A percentile compares a stretch with the other conserved stretches of the same genome.
phyloP scores from a whole-genome alignment of 1,140 invertebrate genomes.

The Bombyx mandarina region DNA sequence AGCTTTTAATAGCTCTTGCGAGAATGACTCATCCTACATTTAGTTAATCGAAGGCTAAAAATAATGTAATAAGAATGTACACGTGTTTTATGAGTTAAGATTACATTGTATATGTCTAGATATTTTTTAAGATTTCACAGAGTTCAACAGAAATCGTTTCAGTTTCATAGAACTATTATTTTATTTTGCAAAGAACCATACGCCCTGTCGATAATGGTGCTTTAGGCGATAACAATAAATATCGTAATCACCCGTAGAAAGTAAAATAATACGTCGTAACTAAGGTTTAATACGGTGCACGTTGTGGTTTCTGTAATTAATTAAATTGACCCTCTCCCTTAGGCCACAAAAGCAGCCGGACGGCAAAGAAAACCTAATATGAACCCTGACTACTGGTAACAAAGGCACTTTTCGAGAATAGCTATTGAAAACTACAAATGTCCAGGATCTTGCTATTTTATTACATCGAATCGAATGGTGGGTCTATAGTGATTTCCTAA shows the following conservation, averaged over 20 bases:
- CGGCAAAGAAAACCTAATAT: conserved; percentile 14
- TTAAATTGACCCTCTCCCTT: conserved; percentile 40
- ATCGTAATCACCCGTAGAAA: conserved; percentile 16
- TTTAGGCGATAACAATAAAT: conserved; percentile 22
- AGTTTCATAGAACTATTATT: too few species aligned
- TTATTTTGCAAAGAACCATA: conserved; percentile 1
- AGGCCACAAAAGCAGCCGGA: conserved; percentile 20
- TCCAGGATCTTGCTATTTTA: conserved; percentile 27
- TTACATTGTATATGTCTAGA: background rate
- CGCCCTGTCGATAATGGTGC: conserved; percentile 4
- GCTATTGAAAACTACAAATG: conserved; percentile 14
- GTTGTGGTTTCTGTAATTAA: conserved; percentile 40
- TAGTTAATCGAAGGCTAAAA: conserved; percentile 62
- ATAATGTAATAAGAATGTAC: conserved; percentile 19
- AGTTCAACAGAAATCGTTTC: too few species aligned
- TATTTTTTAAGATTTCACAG: too few species aligned
- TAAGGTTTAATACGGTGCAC: conserved; percentile 37
- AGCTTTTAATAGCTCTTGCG: conserved; percentile 41
- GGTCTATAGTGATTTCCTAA: conserved; percentile 27
- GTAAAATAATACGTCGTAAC: conserved; percentile 30
- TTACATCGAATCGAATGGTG: conserved; percentile 22
- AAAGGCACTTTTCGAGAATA: conserved; percentile 9
- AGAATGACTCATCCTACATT: conserved; percentile 48
- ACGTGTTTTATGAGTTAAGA: too few species aligned
- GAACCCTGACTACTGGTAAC: conserved; percentile 10